Conservation (phyloP, 1,140 invertebrate species). For the Aethina tumida region DNA sequence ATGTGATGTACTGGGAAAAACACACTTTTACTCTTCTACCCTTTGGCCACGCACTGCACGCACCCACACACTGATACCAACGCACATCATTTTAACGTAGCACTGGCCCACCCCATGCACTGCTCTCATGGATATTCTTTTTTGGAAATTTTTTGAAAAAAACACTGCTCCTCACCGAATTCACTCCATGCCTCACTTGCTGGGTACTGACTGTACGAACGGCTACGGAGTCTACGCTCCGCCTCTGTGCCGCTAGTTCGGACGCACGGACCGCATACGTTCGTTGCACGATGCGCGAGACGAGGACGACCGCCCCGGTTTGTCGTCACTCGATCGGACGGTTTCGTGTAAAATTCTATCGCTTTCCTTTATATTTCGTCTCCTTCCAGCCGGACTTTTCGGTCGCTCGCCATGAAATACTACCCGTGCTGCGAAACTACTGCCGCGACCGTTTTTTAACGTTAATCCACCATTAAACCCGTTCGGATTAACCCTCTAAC, state of each 20-base stretch:
- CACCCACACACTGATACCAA: conserved; percentile 18
- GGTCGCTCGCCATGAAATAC: conserved; percentile 25
- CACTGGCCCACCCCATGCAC: neutral
- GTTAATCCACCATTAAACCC: too few relatives aligned
- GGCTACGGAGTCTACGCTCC: conserved; percentile 27
- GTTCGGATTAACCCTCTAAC: neutral
- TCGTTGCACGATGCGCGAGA: conserved; percentile 12
- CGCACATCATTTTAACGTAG: conserved; percentile 15
- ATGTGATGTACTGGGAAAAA: too few relatives aligned
- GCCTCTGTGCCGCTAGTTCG: conserved; percentile 22
- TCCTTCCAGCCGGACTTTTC: conserved; percentile 29
- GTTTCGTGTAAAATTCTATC: conserved; percentile 30
- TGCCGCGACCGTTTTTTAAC: too few relatives aligned
- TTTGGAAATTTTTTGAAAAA: conserved; percentile 18
- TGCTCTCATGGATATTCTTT: too few relatives aligned
- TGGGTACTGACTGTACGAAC: too few relatives aligned
- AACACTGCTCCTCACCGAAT: too few relatives aligned
- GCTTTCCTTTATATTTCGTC: conserved; percentile 33
- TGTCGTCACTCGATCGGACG: conserved; percentile 18
- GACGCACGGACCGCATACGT: too few relatives aligned
- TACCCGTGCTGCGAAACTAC: conserved; percentile 28
- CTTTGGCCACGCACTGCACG: neutral
- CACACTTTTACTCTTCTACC: too few relatives aligned
- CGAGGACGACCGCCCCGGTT: conserved; percentile 12
- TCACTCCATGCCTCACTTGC: too few relatives aligned